These are phyloP conservation scores for Lathronympha strigana DNA, from an alignment of 2,888 invertebrate species.

Conservation along the genomic window DNA sequence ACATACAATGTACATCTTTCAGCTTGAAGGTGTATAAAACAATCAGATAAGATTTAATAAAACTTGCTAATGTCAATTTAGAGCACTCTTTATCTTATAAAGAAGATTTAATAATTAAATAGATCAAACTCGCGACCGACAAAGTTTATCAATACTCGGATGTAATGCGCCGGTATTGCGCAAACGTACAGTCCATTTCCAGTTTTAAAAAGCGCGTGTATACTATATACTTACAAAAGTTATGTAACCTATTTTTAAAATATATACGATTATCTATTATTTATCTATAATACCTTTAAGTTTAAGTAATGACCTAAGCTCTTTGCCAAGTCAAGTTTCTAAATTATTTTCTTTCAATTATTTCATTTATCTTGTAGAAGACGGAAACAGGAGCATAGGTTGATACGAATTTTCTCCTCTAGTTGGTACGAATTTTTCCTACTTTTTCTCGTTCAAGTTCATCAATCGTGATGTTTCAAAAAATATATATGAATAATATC, in stretches of 20 bases:
- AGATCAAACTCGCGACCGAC: constrained; percentile 68
- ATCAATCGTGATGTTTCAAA: no score
- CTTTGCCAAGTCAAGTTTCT: no score
- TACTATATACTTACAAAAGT: not conserved
- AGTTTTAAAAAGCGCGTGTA: constrained; percentile 20
- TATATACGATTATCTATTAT: not conserved
- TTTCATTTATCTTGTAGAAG: no score
- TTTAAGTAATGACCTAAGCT: no score
- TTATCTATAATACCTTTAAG: not conserved
- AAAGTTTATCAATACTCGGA: constrained; percentile 82
- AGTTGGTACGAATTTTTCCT: no score
- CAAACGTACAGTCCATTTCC: constrained; percentile 59
- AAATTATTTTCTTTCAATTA: no score
- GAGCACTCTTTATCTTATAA: constrained; percentile 2
- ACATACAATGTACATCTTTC: constrained; percentile 21
- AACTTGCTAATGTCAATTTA: not conserved
- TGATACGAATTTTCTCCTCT: no score
- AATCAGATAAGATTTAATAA: not conserved
- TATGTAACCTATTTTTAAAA: not conserved
- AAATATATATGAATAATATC: no score
- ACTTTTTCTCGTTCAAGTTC: no score
- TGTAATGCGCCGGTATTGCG: constrained; percentile 77
- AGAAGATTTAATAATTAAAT: constrained; percentile 40
- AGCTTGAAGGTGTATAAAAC: no score
- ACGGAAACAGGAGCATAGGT: no score